Evolutionary conservation across 2,888 invertebrate species (phyloP).

Genomic region (Lapara coniferarum): DNA sequence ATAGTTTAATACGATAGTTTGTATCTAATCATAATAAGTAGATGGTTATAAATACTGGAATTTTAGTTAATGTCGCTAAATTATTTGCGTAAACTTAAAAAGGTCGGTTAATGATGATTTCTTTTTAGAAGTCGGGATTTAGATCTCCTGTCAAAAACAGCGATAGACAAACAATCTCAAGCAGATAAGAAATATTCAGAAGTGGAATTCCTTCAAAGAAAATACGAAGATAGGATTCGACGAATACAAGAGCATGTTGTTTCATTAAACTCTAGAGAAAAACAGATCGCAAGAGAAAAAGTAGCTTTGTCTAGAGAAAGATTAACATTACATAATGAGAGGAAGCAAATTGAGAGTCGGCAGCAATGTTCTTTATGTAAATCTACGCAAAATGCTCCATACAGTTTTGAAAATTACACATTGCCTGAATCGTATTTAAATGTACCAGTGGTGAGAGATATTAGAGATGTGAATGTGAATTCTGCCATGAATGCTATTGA

Average conservation of each 20-base stretch:
- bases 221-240: constrained; percentile 83
- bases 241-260: constrained; percentile 83
- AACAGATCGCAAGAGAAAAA: constrained; percentile 85
- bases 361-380: constrained; percentile 74
- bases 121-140: constrained; percentile 72
- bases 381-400: constrained; percentile 57
- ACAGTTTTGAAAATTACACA: constrained; percentile 52
- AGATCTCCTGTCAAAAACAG: constrained; percentile 80
- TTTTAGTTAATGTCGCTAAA: no score
- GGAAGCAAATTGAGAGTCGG: constrained; percentile 72
- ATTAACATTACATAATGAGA: constrained; percentile 79
- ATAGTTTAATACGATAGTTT: no score
- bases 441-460: constrained; percentile 63
- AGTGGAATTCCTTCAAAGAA: constrained; percentile 79
- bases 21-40: no score
- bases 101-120: neutral
- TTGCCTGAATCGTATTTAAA: constrained; percentile 57
- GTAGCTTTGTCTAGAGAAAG: constrained; percentile 84
- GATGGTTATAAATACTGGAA: no score
- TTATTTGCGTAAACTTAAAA: no score
- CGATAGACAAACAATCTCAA: constrained; percentile 84
- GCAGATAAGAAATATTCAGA: constrained; percentile 82
- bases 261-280: constrained; percentile 81
- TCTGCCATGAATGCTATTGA: constrained; percentile 67
- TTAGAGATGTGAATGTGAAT: constrained; percentile 53